Base-by-base conservation (phyloP, 2,888 invertebrate genomes). In the Tryphoninae sp. region DNA sequence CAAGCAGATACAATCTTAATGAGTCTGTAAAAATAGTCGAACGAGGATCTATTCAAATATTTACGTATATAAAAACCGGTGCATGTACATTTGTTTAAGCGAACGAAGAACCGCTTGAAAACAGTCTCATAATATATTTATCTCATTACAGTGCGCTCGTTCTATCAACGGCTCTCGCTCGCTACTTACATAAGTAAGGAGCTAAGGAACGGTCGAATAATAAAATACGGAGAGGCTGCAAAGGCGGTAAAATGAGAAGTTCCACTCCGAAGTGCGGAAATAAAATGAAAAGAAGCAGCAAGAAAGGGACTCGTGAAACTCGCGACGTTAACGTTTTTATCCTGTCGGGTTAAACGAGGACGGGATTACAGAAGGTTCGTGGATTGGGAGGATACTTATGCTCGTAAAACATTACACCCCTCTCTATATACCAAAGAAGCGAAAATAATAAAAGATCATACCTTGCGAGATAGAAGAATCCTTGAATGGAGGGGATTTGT, bases 401-500 rank as follows among this genome's bases (percentile, higher is more conserved):
- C 19, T 51, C n/a, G 19, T 33, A 16, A 9, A 33, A 61, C 13
- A 45, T 45, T n/a, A 23, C 22, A 49, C 22, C 23, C 49, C 9
- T 23, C 45, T n/a, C 1, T 33, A n/a, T 55, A 55, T 55, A 19
- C 33, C 13, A 26, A 61, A 22, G 23, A 9, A 26, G 45, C 49
- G 49, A 45, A 42, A 42, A 71, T 23, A 58, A 61, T 72, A 72
- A 61, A 61, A 68, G 68, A 40, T 68, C 33, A 55, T 53, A 11
- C 68, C 53, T 40, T 16, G 33, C 45, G 59, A 49, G 61, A 61
- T 61, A 6, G 19, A 51, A 58, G 19, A 16, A 33, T 33, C 33
- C n/a, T 11, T n/a, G 13, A 72, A 59, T 45, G 59, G 58, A 51
- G 33, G n/a, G 26, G 61, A 51, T 51, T 26, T 16, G 45, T 61